A percentile compares a stretch with the other conserved stretches of the same genome.
Evolutionary conservation across 2,113 vertebrate genomes (phyloP).

Genomic region (Corythornis cristatus): DNA sequence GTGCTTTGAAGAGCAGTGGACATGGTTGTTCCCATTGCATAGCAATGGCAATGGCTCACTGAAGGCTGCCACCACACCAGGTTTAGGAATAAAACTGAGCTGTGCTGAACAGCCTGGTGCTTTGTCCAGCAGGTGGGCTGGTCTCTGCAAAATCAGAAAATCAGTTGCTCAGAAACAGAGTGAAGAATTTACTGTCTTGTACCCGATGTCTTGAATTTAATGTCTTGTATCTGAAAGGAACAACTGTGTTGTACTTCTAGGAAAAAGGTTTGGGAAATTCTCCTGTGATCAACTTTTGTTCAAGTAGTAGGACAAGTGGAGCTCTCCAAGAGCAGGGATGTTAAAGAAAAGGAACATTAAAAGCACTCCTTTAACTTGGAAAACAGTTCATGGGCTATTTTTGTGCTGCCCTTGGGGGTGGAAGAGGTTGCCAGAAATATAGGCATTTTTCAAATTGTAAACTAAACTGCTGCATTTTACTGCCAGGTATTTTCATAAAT

Average conservation of each 20-base stretch:
- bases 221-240: neutral
- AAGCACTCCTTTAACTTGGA: neutral
- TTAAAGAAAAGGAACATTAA: neutral
- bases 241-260: neutral
- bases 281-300: neutral
- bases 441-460: neutral
- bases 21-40: fast-evolving
- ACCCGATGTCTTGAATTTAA: neutral
- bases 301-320: neutral
- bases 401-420: neutral
- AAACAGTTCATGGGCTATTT: neutral
- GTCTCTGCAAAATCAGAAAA: neutral
- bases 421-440: neutral
- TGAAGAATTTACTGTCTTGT: neutral
- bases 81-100: neutral
- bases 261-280: neutral
- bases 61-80: fast-evolving
- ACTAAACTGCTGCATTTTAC: neutral
- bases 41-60: neutral
- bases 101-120: neutral
- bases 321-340: neutral
- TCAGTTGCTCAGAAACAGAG: neutral
- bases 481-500: neutral
- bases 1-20: neutral
- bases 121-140: neutral